Evolutionary conservation across 2,888 invertebrate genomes (phyloP).

Genomic region (Macrosiphum euphorbiae): DNA sequence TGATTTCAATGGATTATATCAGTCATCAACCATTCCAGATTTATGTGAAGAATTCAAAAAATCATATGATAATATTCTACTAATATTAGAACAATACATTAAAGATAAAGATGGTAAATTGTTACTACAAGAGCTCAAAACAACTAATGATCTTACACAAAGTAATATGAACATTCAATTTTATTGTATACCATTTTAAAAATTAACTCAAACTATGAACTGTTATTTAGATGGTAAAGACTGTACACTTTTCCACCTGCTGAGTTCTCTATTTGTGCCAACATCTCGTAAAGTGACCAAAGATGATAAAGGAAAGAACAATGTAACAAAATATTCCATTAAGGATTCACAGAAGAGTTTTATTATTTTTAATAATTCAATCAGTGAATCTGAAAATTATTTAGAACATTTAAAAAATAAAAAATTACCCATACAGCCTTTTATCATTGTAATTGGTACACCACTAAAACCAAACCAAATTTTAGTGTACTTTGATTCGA

Average conservation of each 20-base stretch:
- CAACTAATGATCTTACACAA: background rate
- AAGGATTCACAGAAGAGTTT: background rate
- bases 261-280: background rate
- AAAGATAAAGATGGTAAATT: background rate
- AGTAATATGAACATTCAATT: background rate
- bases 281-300: background rate
- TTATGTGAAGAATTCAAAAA: background rate
- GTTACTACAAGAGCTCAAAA: background rate
- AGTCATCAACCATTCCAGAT: background rate
- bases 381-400: background rate
- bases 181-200: background rate
- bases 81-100: background rate
- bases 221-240: background rate
- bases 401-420: background rate
- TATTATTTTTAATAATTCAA: too few species aligned
- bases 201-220: background rate
- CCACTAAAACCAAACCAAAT: slow-evolving; percentile 9
- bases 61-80: background rate
- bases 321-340: background rate
- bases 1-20: background rate
- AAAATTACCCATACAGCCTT: background rate
- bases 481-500: background rate
- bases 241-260: background rate
- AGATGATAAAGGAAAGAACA: background rate
- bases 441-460: slow-evolving; percentile 11